Base-by-base conservation (phyloP, 92 coral and sea anemone species). In the Epizoanthus stellaris region DNA sequence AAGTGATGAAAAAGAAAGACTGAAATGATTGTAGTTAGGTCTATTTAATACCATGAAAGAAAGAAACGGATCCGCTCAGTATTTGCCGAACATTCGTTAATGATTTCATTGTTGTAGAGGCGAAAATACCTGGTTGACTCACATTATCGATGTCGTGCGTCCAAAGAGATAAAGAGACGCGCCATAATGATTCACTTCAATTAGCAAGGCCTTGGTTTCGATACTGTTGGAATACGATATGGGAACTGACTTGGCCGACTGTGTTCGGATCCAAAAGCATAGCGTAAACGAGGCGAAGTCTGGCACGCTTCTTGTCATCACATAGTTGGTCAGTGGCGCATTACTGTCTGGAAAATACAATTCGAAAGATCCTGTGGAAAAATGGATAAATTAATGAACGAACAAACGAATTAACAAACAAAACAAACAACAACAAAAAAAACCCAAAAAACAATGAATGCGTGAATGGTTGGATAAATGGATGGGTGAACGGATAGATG, bases 131-230 rank as follows among this genome's bases (percentile, higher is more conserved):
- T 45, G 8, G 9, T 45, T 1, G 45, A 72, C 82, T 77, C 40
- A 77, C 82, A 77, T 3, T 38, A 77, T 8, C 2, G 82, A 12
- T 17, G n/a, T 3, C 0, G 6, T 0, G 0, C 68, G 14, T 10
- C 82, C 82, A 59, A 77, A 77, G 11, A 77, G 30, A 60, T 77
- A 61, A 13, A 77, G 34, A 61, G 82, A 77, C 11, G 82, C 82
- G 19, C 82, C 82, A 7, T 17, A 61, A 3, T n/a, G 21, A 10
- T 60, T 62, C 58, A 77, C 82, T 9, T 62, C 82, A 7, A 77
- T n/a, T 9, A 25, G 56, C 70, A 77, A 62, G 4, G 82, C 70
- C 20, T 77, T 61, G 70, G 38, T 20, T 6, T 77, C 38, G 11
- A 40, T 57, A 19, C 30, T 60, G 82, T 77, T 77, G 45, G 82